phyloP scores from a whole-genome alignment of 2,113 vertebrate genomes.

The Holacanthus passer region DNA sequence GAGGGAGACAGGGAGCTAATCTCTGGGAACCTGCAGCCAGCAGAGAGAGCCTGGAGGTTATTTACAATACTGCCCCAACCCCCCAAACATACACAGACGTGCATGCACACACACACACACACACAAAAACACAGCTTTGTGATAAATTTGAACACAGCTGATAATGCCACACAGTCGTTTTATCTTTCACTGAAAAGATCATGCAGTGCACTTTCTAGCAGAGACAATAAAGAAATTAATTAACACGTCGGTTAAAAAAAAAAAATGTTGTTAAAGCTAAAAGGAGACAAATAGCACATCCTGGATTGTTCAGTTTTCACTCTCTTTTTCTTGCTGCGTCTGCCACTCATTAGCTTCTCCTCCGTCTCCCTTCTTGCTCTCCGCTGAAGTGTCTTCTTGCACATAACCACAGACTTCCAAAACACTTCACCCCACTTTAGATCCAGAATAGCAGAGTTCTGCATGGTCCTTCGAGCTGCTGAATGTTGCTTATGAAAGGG shows the following conservation, averaged over 20 bases:
- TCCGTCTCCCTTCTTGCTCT: slow-evolving; percentile 1
- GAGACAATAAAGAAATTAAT: slow-evolving; percentile 7
- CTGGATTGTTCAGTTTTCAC: not conserved
- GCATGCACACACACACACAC: not conserved
- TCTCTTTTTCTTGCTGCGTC: not conserved
- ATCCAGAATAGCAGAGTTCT: slow-evolving; percentile 44
- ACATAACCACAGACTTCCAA: slow-evolving; percentile 41
- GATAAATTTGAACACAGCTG: slow-evolving; percentile 15
- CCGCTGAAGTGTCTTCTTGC: slow-evolving; percentile 12
- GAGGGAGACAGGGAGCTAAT: slow-evolving; percentile 42
- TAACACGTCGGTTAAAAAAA: slow-evolving; percentile 10
- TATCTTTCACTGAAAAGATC: not conserved
- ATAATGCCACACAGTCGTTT: not conserved
- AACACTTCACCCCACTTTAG: slow-evolving; percentile 58
- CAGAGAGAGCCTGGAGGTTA: slow-evolving; percentile 48
- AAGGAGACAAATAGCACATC: not conserved
- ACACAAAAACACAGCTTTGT: slow-evolving; percentile 6
- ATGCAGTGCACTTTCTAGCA: not conserved
- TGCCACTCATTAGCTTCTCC: not conserved
- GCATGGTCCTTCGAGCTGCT: slow-evolving; percentile 31
- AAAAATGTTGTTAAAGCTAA: slow-evolving; percentile 7
- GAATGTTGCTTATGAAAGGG: slow-evolving; percentile 69
- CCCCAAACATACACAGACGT: not conserved
- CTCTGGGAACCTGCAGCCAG: slow-evolving; percentile 50
- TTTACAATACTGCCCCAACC: slow-evolving; percentile 22